Evolutionary conservation across 2,888 invertebrate species (phyloP).

Genomic region (Chymomyza caudatula): DNA sequence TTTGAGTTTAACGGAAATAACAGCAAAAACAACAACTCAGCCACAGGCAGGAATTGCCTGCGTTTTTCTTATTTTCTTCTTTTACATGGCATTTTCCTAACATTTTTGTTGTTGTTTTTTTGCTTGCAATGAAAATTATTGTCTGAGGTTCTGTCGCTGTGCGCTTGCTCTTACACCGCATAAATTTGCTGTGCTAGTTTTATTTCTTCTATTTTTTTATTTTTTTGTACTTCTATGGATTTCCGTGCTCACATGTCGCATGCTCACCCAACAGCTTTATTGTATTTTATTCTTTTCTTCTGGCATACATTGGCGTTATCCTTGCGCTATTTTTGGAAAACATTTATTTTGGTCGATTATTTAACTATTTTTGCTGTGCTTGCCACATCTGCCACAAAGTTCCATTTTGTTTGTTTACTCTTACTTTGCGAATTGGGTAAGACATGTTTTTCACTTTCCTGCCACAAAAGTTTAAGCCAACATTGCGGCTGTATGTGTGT

Average conservation of each 20-base stretch:
- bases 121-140: slow-evolving; percentile 46
- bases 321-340: slow-evolving; percentile 57
- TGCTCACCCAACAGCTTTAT: too few relatives aligned
- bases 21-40: background rate
- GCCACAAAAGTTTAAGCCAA: background rate
- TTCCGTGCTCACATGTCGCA: background rate
- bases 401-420: background rate
- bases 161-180: slow-evolving; percentile 19
- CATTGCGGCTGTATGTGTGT: background rate
- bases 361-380: slow-evolving; percentile 17
- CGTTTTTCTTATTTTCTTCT: background rate
- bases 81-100: background rate
- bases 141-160: slow-evolving; percentile 49
- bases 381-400: background rate
- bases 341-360: slow-evolving; percentile 59
- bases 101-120: background rate
- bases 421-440: background rate
- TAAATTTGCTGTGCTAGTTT: slow-evolving; percentile 24
- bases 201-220: background rate
- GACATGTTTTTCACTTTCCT: background rate
- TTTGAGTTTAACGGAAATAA: background rate
- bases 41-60: background rate
- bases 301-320: background rate
- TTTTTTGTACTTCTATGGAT: background rate
- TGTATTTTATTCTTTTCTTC: slow-evolving; percentile 23